These are phyloP conservation scores for Drosophila hydei DNA, from an alignment of 1,140 invertebrate genomes.

Conservation along the genomic window DNA sequence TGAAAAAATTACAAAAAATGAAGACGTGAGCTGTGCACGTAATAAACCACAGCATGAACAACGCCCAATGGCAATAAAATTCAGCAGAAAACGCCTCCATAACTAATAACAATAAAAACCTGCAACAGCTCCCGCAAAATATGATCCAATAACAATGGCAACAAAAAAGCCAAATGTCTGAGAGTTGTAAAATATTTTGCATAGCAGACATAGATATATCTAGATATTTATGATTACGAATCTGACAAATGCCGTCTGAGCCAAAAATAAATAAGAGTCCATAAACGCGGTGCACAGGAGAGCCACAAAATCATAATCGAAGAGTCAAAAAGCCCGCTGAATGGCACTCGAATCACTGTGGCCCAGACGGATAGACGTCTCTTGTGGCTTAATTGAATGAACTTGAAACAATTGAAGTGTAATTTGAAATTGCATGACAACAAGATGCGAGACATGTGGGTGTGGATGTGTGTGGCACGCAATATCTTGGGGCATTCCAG, in stretches of 20 bases:
- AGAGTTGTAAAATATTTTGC: slow-evolving; percentile 8
- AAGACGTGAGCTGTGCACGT: slow-evolving; percentile 57
- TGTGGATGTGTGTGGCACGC: slow-evolving; percentile 3
- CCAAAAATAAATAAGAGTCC: slow-evolving; percentile 22
- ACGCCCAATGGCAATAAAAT: slow-evolving; percentile 51
- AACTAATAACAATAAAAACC: slow-evolving; percentile 56
- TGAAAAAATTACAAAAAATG: slow-evolving; percentile 47
- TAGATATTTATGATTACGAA: slow-evolving; percentile 13
- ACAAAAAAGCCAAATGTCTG: slow-evolving; percentile 7
- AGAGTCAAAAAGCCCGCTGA: slow-evolving; percentile 34
- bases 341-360: slow-evolving; percentile 55
- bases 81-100: slow-evolving; percentile 36
- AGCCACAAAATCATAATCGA: slow-evolving; percentile 24
- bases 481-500: slow-evolving; percentile 28
- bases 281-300: slow-evolving; percentile 21
- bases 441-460: background rate
- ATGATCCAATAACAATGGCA: slow-evolving; percentile 2
- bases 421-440: slow-evolving; percentile 44
- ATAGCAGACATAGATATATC: background rate
- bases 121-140: slow-evolving; percentile 4
- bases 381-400: slow-evolving; percentile 56
- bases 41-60: slow-evolving; percentile 29
- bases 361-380: slow-evolving; percentile 13
- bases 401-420: slow-evolving; percentile 73
- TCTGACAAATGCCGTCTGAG: slow-evolving; percentile 30